These are phyloP conservation scores for Aphrocallistes beatrix DNA, from an alignment of 37 sponge, comb jelly and placozoan species.

Conservation along the genomic window DNA sequence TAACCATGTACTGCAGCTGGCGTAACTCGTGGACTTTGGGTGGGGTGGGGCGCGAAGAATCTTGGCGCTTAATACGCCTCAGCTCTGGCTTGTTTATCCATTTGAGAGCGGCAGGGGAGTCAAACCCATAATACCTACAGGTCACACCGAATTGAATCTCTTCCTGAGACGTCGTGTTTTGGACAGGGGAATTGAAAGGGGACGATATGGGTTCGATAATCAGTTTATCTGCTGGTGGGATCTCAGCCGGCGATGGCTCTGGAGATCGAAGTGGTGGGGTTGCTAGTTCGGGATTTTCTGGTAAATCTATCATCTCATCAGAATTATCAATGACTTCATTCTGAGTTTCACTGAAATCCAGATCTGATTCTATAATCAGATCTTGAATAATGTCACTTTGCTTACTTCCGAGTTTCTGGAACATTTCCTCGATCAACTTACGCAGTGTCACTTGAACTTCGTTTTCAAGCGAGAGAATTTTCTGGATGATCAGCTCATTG, in stretches of 20 bases:
- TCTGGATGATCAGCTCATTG: not conserved
- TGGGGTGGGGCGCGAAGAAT: not conserved
- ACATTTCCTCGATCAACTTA: not conserved
- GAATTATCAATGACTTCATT: not conserved
- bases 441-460: not conserved
- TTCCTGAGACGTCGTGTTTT: not conserved
- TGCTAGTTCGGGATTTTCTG: not conserved
- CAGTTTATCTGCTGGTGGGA: not conserved
- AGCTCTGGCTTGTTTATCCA: not conserved
- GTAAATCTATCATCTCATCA: not conserved
- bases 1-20: not conserved
- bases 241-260: not conserved
- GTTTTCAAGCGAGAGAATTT: not conserved
- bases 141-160: not conserved
- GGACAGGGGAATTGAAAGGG: not conserved
- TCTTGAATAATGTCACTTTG: not conserved
- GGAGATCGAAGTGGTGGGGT: not conserved
- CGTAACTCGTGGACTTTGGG: not conserved
- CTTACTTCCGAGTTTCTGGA: not conserved
- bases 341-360: not conserved
- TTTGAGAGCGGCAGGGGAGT: slow-evolving; percentile 1
- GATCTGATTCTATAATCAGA: not conserved
- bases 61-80: not conserved
- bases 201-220: not conserved
- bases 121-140: not conserved